Evolutionary conservation across 1,140 invertebrate genomes (phyloP).

Genomic region (Cylas formicarius): DNA sequence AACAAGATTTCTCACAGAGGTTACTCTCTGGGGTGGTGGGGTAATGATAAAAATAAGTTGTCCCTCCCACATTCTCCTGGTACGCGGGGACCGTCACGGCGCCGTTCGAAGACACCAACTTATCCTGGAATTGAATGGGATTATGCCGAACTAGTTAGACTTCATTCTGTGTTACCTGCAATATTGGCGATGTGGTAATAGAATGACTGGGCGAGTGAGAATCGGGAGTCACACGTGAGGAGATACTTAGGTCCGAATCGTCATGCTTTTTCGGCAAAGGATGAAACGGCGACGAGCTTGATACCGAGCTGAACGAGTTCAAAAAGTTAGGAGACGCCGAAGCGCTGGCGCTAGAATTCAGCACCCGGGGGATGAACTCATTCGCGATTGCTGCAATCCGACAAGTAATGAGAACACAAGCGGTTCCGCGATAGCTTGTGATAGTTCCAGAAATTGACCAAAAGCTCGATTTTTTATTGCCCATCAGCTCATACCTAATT

Average conservation of each 20-base stretch:
- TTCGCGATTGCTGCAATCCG: conserved; percentile 20
- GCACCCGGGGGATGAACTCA: conserved; percentile 24
- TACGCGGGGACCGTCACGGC: conserved; percentile 20
- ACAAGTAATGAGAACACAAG: background rate
- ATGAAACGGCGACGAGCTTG: conserved; percentile 15
- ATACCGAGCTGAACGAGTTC: conserved; percentile 7
- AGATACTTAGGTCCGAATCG: conserved; percentile 12
- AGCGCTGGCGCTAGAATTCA: conserved; percentile 17
- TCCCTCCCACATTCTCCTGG: conserved; percentile 87
- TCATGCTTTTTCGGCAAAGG: conserved; percentile 20
- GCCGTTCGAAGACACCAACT: conserved; percentile 9
- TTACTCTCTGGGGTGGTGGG: conserved; percentile 35
- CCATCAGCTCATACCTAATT: conserved; percentile 26
- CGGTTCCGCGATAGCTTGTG: background rate
- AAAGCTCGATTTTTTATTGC: conserved; percentile 19
- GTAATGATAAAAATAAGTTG: conserved; percentile 81
- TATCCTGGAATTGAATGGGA: no score
- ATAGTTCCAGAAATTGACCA: conserved; percentile 1
- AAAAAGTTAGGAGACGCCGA: conserved; percentile 19
- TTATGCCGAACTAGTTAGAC: conserved; percentile 1
- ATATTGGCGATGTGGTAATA: conserved; percentile 11
- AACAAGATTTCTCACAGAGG: conserved; percentile 30
- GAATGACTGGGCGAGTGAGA: conserved; percentile 13
- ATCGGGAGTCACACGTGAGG: conserved; percentile 14
- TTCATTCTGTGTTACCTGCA: conserved; percentile 3